Conservation (phyloP, 2,888 invertebrate genomes). For the Drosophila neoperkinsi region DNA sequence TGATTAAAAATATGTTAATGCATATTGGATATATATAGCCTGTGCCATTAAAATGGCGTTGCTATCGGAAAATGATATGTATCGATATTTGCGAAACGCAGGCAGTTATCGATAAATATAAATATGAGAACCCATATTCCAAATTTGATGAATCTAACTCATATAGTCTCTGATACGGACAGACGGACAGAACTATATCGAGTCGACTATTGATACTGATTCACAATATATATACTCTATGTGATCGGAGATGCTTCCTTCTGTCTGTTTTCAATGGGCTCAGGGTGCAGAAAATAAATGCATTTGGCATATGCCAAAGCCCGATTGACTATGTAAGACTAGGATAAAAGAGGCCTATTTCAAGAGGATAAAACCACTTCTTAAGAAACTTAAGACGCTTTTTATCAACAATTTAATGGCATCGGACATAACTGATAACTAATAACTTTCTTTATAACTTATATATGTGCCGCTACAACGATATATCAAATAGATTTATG, state of each 20-base stretch:
- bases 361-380: not conserved
- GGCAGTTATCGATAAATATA: no score
- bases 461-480: not conserved
- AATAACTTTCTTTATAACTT: not conserved
- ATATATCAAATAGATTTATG: not conserved
- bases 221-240: no score
- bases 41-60: not conserved
- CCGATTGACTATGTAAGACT: not conserved
- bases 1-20: no score
- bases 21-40: not conserved
- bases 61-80: no score
- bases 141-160: no score
- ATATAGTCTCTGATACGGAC: no score
- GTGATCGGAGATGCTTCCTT: not conserved
- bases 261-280: not conserved
- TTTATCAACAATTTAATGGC: not conserved
- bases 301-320: slow-evolving; percentile 17
- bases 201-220: not conserved
- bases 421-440: not conserved
- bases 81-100: no score
- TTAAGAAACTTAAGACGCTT: not conserved
- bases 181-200: no score
- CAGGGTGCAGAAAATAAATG: not conserved
- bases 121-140: no score
- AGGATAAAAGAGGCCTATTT: not conserved